Evolutionary conservation across 2,888 invertebrate genomes (phyloP), one percentile per base, ranked within the genome.

Genomic region (Tetragnatha montana): DNA sequence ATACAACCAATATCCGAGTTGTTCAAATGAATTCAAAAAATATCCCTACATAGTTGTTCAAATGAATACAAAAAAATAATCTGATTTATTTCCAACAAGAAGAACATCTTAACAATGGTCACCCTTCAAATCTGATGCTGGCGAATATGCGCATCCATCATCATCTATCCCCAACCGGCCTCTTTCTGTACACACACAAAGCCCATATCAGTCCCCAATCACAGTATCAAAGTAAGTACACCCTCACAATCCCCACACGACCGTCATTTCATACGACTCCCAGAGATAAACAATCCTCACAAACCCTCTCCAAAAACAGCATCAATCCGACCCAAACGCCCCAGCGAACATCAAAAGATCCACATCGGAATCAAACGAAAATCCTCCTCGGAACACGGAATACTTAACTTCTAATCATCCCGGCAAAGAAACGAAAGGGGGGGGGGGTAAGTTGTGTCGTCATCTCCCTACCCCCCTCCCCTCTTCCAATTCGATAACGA

Each of bases 401-500:
- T 85, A 78, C 85, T 85, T 85, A 78, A 78, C 85, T 82, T 47
- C 78, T 78, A 85, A 85, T 85, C 85, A 85, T 22, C 70, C 71
- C 83, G 47, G 75, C 35, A 83, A 35, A 83, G 83, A 83, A 76
- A 73, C 71, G 35, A n/a, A 69, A n/a, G 4, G 60, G 47, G 75
- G 17, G 8, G 74, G 35, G 70, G 78, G n/a, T n/a, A n/a, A n/a
- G 22, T 50, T 47, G 70, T 35, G 60, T 69, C 84, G 47, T 74
- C 50, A 47, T 60, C 60, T 60, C 8, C n/a, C 22, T 47, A 35
- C 35, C 81, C 73, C 51, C 12, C 79, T 12, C 60, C 73, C n/a
- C 80, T 79, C 81, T 87, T 87, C 81, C 81, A 81, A 87, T 81
- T 87, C 87, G 81, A 81, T 81, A 87, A 87, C 87, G 87, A 87